These are phyloP conservation scores for Catocala fraxini DNA, from an alignment of 2,888 invertebrate species.

Conservation along the genomic window DNA sequence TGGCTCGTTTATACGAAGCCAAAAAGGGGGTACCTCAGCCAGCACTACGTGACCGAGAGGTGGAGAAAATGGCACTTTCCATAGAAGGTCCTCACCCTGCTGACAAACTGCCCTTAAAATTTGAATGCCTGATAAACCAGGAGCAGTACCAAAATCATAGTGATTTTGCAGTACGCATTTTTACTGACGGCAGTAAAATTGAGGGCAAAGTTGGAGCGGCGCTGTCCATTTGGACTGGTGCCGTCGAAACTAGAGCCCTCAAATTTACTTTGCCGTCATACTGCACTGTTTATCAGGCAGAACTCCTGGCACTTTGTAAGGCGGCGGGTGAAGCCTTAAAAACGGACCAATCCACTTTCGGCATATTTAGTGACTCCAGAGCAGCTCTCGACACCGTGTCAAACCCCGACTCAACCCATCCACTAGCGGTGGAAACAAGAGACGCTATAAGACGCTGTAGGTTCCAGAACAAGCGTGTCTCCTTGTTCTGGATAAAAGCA, in stretches of 20 bases:
- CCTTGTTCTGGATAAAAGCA: too few species aligned
- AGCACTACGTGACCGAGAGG: not conserved
- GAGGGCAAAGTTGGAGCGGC: too few species aligned
- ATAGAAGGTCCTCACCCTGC: not conserved
- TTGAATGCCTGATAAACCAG: slow-evolving; percentile 7
- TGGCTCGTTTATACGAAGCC: too few species aligned
- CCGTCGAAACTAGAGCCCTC: not conserved
- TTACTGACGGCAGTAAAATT: too few species aligned
- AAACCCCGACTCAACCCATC: too few species aligned
- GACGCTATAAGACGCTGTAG: too few species aligned
- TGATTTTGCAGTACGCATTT: too few species aligned
- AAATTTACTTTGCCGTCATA: slow-evolving; percentile 9
- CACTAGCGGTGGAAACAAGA: too few species aligned
- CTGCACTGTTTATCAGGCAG: slow-evolving; percentile 22
- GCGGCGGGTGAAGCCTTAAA: not conserved
- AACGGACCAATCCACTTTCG: not conserved
- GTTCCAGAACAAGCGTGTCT: too few species aligned
- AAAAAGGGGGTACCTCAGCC: too few species aligned
- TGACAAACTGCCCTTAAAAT: too few species aligned
- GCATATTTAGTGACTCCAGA: not conserved
- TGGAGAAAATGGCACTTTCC: slow-evolving; percentile 9
- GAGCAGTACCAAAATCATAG: too few species aligned
- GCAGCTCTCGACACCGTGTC: slow-evolving; percentile 20
- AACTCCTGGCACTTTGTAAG: slow-evolving; percentile 16
- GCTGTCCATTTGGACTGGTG: slow-evolving; percentile 2